These are phyloP conservation scores for Oncorhynchus clarkii DNA, from an alignment of 2,113 vertebrate species.

Conservation along the genomic window DNA sequence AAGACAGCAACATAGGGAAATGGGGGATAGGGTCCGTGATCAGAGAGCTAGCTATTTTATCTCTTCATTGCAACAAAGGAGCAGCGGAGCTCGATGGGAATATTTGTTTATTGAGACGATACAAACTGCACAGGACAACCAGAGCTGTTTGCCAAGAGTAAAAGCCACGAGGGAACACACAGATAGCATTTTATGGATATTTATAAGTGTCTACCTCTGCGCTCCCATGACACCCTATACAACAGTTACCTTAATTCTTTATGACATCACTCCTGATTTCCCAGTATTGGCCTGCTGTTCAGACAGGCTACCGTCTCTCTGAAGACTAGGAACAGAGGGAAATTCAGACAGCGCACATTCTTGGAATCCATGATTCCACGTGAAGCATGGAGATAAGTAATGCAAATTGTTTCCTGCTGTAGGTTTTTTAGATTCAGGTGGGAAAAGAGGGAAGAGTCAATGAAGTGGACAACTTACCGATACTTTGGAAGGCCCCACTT, in stretches of 20 bases:
- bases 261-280: conserved; percentile 56
- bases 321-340: not conserved
- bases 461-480: no score
- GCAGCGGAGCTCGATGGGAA: no score
- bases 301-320: not conserved
- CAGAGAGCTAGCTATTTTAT: no score
- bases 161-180: not conserved
- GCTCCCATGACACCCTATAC: conserved; percentile 32
- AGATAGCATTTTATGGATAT: not conserved
- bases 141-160: not conserved
- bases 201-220: not conserved
- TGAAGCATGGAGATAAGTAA: not conserved
- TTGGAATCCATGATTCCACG: conserved; percentile 14
- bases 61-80: no score
- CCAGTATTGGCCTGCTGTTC: conserved; percentile 37
- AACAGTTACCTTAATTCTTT: conserved; percentile 49
- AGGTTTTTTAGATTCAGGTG: no score
- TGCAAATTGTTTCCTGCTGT: no score
- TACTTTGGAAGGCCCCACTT: no score
- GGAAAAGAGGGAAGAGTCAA: no score
- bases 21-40: no score
- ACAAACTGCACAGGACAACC: no score
- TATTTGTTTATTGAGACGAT: no score
- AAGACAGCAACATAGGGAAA: no score
- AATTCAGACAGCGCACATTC: not conserved